These are phyloP conservation scores for Pterocles gutturalis DNA, from an alignment of 2,113 vertebrate genomes.

Conservation along the genomic window DNA sequence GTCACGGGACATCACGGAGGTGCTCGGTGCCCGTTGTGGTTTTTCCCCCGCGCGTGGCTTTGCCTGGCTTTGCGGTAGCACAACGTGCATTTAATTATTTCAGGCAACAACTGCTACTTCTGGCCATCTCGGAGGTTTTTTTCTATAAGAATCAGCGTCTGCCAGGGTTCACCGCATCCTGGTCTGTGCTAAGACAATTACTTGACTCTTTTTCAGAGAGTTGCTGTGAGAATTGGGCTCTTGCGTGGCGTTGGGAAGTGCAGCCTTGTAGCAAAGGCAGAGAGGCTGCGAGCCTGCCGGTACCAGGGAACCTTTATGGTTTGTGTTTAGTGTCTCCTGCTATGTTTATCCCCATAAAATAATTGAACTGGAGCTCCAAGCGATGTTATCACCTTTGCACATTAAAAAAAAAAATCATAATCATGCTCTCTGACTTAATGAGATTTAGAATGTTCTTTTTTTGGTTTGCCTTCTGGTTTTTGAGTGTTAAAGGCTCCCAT, in stretches of 20 bases:
- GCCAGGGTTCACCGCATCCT: slow-evolving; percentile 1
- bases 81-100: background rate
- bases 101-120: background rate
- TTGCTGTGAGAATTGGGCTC: background rate
- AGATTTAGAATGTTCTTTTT: background rate
- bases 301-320: background rate
- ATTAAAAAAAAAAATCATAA: slow-evolving; percentile 14
- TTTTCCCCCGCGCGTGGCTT: background rate
- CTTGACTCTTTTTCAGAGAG: background rate
- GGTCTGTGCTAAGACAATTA: background rate
- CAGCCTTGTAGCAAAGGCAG: background rate
- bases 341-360: slow-evolving; percentile 43
- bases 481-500: background rate
- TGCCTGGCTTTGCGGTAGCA: background rate
- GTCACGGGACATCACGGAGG: rapidly evolving
- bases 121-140: background rate
- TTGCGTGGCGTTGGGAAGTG: background rate
- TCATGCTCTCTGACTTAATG: background rate
- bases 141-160: background rate
- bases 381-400: slow-evolving; percentile 23
- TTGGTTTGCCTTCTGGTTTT: background rate
- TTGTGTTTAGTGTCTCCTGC: background rate
- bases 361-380: slow-evolving; percentile 13
- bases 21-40: background rate
- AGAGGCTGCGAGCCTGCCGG: background rate